Evolutionary conservation across 2,113 vertebrate species (phyloP).

Genomic region (Pycnonotus jocosus): DNA sequence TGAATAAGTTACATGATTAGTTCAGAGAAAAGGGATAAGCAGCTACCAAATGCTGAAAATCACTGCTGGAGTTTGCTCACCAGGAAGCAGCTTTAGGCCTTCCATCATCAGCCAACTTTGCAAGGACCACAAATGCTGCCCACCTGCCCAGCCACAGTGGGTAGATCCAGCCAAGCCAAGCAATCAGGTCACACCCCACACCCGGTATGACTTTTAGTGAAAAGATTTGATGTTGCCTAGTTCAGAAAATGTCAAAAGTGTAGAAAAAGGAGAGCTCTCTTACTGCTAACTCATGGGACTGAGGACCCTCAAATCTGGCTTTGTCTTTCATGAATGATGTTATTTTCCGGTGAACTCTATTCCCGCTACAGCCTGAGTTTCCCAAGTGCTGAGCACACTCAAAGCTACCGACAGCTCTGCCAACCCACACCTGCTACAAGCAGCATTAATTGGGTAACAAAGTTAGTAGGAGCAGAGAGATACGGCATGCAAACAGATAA

Average conservation of each 20-base stretch:
- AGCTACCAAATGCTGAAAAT: neutral
- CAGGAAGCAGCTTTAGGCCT: neutral
- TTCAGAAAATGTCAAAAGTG: neutral
- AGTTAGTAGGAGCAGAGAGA: neutral
- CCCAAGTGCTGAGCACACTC: neutral
- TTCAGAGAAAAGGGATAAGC: neutral
- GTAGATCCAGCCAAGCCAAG: neutral
- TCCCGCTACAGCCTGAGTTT: neutral
- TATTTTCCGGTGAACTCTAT: neutral
- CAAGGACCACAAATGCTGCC: neutral
- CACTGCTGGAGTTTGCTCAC: neutral
- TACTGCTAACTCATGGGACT: neutral
- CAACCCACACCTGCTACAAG: neutral
- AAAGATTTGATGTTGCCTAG: neutral
- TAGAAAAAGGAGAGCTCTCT: neutral
- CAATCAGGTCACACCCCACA: neutral
- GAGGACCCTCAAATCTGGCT: neutral
- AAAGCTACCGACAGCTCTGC: neutral
- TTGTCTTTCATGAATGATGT: neutral
- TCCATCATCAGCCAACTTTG: neutral
- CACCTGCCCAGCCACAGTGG: neutral
- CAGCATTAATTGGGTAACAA: fast-evolving
- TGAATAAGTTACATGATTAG: neutral
- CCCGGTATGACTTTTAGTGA: neutral
- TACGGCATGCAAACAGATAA: neutral